Percentiles rank a stretch among this genome's conserved stretches.
Conservation (phyloP, 2,113 vertebrate species). For the Lepus timidus region DNA sequence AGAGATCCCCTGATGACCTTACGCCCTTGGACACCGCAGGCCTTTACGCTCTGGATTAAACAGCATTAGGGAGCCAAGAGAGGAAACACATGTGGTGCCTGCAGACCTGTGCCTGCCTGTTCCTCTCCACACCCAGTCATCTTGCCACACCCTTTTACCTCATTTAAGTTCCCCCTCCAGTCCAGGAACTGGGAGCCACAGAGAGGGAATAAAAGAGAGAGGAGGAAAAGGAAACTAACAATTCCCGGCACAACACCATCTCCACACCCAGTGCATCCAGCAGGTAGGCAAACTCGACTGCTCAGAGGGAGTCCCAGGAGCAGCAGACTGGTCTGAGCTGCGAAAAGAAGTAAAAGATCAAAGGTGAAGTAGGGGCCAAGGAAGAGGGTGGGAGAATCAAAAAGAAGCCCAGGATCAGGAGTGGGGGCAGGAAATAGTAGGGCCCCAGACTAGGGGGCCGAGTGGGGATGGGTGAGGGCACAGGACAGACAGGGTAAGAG, state of each 20-base stretch:
- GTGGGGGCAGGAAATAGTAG: background rate
- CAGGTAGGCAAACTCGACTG: constrained; percentile 58
- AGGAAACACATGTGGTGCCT: constrained; percentile 17
- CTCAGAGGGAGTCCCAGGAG: constrained; percentile 15
- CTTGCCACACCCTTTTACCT: constrained; percentile 76
- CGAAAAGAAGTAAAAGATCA: constrained; percentile 40
- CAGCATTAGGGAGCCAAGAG: constrained; percentile 54
- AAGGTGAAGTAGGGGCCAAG: constrained; percentile 34
- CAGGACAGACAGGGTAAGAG: background rate
- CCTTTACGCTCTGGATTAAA: constrained; percentile 60
- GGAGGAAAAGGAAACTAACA: constrained; percentile 54
- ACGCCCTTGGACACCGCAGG: background rate
- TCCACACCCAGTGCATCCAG: constrained; percentile 3
- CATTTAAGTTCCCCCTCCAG: constrained; percentile 42
- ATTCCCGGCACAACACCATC: constrained; percentile 23
- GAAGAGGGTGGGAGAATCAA: background rate
- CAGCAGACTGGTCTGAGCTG: constrained; percentile 17
- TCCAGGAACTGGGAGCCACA: constrained; percentile 49
- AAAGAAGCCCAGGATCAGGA: background rate
- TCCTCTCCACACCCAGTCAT: constrained; percentile 65
- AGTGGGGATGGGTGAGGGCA: background rate
- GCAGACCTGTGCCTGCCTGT: constrained; percentile 77
- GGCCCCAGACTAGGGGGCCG: background rate
- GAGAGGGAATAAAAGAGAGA: background rate
- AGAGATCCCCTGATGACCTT: constrained; percentile 26